These are phyloP conservation scores for Archaeoteleia sp. DNA, from an alignment of 2,888 invertebrate genomes.

Conservation along the genomic window DNA sequence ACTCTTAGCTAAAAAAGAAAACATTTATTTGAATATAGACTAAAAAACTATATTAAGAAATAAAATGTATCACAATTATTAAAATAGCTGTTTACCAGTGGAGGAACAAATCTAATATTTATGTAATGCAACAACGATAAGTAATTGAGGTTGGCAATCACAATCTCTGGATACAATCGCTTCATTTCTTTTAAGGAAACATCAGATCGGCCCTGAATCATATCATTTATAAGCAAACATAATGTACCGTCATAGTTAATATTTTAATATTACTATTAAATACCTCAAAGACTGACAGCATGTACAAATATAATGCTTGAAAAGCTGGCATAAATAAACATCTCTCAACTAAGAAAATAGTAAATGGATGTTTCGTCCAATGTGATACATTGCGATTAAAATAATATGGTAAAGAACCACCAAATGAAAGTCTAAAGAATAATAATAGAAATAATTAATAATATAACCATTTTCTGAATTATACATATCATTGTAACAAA, in stretches of 20 bases:
- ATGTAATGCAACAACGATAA: conserved; percentile 84
- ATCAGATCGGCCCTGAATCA: conserved; percentile 78
- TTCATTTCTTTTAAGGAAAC: conserved; percentile 80
- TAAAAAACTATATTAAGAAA: conserved; percentile 13
- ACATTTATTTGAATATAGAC: conserved; percentile 20
- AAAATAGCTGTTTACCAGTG: conserved; percentile 79
- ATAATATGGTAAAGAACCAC: conserved; percentile 86
- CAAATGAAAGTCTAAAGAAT: conserved; percentile 83
- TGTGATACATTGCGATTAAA: conserved; percentile 79
- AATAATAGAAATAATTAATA: no score
- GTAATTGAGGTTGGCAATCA: conserved; percentile 86
- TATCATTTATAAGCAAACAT: conserved; percentile 3
- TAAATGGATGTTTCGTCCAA: conserved; percentile 60
- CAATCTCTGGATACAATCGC: conserved; percentile 80
- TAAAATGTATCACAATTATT: conserved; percentile 17
- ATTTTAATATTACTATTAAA: neutral
- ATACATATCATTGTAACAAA: neutral
- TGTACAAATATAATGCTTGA: conserved; percentile 84
- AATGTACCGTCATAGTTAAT: neutral
- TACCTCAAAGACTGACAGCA: conserved; percentile 83
- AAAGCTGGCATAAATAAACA: conserved; percentile 83
- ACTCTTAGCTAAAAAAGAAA: conserved; percentile 81
- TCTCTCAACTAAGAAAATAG: conserved; percentile 81
- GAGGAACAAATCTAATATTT: conserved; percentile 85
- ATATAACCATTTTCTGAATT: no score